Evolutionary conservation across 2,888 invertebrate species (phyloP), one percentile per base, ranked within the genome.

Genomic region (Scaptomyza parva): DNA sequence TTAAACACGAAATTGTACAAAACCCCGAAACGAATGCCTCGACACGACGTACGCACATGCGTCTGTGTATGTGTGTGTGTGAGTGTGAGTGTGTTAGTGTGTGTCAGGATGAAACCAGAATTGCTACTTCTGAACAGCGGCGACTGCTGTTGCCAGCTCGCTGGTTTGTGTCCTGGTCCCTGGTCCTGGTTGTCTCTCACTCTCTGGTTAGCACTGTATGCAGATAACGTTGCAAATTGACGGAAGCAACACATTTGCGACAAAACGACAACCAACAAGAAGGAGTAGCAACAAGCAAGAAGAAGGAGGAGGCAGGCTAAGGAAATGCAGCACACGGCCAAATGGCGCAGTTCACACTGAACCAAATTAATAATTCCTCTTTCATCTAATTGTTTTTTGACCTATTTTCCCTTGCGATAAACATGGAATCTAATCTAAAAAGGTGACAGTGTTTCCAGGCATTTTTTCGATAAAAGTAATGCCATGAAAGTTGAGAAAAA

Each of bases 1-100:
- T 82, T 79, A 83, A 75, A 77, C 75, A 76, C 76, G 81, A 77
- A 86, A 80, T 77, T 82, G 76, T 73, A 74, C 68, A 81, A 85
- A 82, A 68, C 78, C 62, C 70, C 63, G 53, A 64, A 63, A 78
- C 61, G 63, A 72, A 76, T 72, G 69, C 70, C 60, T 61, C 65
- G 74, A 65, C 61, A 64, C 47, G 62, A 61, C n/a, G 33, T 47
- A 37, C 57, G 58, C 60, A 57, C 26, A 43, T 53, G 48, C 39
- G 53, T 60, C 18, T 30, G 37, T 12, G 6, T 5, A 2, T 14
- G 20, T 52, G 48, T 48, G 40, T 20, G 26, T 30, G 48, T 9
- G 51, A 11, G 18, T 3, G n/a, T 48, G 52, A 43, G 48, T 26
- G 11, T 12, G 28, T 28, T 8, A 7, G 24, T 24, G 24, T 5